phyloP scores from a whole-genome alignment of 2,113 vertebrate genomes.

The Elephas maximus region DNA sequence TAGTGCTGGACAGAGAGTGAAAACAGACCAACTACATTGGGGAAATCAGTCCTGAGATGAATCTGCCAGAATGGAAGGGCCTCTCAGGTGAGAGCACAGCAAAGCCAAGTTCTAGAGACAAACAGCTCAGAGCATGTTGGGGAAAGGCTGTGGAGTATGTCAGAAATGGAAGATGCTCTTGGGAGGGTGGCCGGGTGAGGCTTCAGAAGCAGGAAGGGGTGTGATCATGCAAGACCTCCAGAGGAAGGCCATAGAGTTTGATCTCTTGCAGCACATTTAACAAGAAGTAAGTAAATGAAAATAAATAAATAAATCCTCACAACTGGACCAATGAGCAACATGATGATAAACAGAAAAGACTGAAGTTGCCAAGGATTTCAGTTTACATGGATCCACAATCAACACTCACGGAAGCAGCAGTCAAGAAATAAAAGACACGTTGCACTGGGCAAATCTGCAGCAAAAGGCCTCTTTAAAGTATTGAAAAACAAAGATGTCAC shows the following conservation, averaged over 20 bases:
- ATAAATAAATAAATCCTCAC: too few relatives aligned
- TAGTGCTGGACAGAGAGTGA: background rate
- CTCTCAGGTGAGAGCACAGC: background rate
- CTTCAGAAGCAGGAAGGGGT: background rate
- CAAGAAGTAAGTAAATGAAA: background rate
- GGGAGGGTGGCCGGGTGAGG: background rate
- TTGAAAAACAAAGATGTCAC: too few relatives aligned
- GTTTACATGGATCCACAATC: too few relatives aligned
- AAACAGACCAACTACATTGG: background rate
- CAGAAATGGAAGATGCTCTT: background rate
- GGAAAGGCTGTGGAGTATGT: background rate
- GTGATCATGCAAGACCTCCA: background rate
- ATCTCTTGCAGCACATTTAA: background rate
- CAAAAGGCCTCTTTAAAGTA: too few relatives aligned
- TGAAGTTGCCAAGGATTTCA: too few relatives aligned
- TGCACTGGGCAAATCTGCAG: too few relatives aligned
- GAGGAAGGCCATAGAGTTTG: background rate
- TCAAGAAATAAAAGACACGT: too few relatives aligned
- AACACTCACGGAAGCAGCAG: too few relatives aligned
- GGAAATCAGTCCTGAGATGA: background rate
- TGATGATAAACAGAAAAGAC: too few relatives aligned
- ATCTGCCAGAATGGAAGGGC: background rate
- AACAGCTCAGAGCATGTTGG: background rate
- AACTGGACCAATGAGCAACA: too few relatives aligned
- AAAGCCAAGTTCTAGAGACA: background rate